Conservation (phyloP, 2,113 vertebrate genomes). For the Hoplias malabaricus region DNA sequence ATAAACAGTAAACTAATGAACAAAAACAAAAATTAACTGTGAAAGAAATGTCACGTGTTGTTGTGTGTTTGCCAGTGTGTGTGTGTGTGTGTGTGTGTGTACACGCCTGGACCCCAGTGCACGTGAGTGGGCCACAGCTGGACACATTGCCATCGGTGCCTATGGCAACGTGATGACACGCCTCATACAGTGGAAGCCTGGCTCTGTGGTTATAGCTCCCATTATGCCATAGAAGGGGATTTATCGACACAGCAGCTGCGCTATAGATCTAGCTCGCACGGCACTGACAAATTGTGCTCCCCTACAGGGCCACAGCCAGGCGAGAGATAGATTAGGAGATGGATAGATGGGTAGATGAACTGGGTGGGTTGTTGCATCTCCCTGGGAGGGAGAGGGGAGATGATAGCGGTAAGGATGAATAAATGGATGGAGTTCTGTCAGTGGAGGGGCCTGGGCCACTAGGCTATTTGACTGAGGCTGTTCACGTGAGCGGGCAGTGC, state of each 20-base stretch:
- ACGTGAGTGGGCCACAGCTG: slow-evolving; percentile 2
- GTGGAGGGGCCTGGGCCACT: background rate
- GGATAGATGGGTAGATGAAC: slow-evolving; percentile 12
- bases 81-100: slow-evolving; percentile 1
- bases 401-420: background rate
- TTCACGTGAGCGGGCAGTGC: background rate
- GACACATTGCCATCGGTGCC: slow-evolving; percentile 25
- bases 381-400: background rate
- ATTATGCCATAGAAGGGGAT: slow-evolving; percentile 28
- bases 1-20: background rate
- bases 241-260: slow-evolving; percentile 33
- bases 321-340: slow-evolving; percentile 17
- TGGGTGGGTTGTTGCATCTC: background rate
- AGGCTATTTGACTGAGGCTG: background rate
- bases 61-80: background rate
- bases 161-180: background rate
- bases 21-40: background rate
- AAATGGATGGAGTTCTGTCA: background rate
- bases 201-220: slow-evolving; percentile 16
- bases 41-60: background rate
- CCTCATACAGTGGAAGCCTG: background rate
- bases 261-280: slow-evolving; percentile 33
- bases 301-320: background rate
- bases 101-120: background rate
- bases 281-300: slow-evolving; percentile 17